Conservation (phyloP, 2,888 invertebrate genomes). For the Chaetogeoica ovagalla region DNA sequence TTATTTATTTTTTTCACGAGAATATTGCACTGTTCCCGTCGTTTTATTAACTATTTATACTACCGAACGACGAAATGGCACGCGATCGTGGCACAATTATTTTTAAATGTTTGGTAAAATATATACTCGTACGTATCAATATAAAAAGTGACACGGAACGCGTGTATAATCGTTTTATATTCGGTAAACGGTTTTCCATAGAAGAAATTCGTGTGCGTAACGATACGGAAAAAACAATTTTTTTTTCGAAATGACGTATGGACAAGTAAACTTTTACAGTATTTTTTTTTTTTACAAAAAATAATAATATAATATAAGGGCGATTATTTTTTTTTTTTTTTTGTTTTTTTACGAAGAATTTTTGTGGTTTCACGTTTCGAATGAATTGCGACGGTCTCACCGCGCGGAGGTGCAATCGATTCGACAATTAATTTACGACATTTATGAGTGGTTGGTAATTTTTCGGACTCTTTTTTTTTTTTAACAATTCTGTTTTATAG, state of each 20-base stretch:
- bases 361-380: neutral
- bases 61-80: too few species aligned
- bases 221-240: neutral
- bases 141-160: too few species aligned
- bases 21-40: too few species aligned
- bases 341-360: neutral
- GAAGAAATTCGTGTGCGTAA: neutral
- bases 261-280: neutral
- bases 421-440: constrained; percentile 4
- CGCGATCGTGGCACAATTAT: too few species aligned
- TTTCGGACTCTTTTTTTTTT: neutral
- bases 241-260: neutral
- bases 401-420: neutral
- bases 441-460: constrained; percentile 1
- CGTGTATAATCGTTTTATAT: neutral
- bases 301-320: too few species aligned
- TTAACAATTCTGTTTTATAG: constrained; percentile 19
- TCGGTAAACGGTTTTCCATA: neutral
- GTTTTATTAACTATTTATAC: too few species aligned
- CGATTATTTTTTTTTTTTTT: neutral
- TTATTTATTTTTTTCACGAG: too few species aligned
- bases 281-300: too few species aligned
- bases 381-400: neutral
- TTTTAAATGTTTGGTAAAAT: too few species aligned
- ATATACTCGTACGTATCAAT: too few species aligned